Base-by-base conservation (phyloP, 1,140 invertebrate species). In the Protaetia brevitarsis region DNA sequence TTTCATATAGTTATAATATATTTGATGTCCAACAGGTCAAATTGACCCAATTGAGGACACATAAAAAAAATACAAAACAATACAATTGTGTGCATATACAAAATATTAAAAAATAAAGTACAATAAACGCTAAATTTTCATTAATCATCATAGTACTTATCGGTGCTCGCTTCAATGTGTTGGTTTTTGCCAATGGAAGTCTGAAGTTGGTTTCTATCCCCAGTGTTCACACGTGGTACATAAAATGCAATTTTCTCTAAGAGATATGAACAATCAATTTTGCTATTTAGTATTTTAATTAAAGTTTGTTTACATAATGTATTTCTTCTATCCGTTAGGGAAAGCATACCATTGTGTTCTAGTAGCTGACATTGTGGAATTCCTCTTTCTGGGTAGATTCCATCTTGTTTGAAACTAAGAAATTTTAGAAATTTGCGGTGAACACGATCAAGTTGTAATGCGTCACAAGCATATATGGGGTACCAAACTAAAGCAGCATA, bases 401-500 rank as follows among this genome's bases (percentile, higher is more conserved):
- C 57, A 29, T 59, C 57, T n/a, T 21, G 1, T 27, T 27, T 26
- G 23, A 59, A 59, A 8, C 13, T 21, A 4, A 59, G 27, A 26
- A 59, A 29, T 26, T 59, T 59, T 26, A 59, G n/a, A 26, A 27
- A 29, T 26, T 13, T n/a, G 2, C 57, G 13, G 3, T 59, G 57
- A 21, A 59, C 11, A 27, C 57, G 57, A 4, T 59, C 57, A 10
- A 26, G 26, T 27, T 16, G 21, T n/a, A 27, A 1, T 2, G 11
- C 26, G 11, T 59, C 13, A 27, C 57, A 21, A 8, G 45, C 21
- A 16, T 51, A 51, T 26, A 27, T 1, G 2, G 21, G 27, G 21
- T 59, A 29, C 57, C 57, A 59, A 59, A 59, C 27, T 13, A 59
- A 29, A 13, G 2, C 57, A 27, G 21, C 21, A 16, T 59, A 59